Evolutionary conservation across 2,888 invertebrate genomes (phyloP).

Genomic region (Opisthograptis luteolata): DNA sequence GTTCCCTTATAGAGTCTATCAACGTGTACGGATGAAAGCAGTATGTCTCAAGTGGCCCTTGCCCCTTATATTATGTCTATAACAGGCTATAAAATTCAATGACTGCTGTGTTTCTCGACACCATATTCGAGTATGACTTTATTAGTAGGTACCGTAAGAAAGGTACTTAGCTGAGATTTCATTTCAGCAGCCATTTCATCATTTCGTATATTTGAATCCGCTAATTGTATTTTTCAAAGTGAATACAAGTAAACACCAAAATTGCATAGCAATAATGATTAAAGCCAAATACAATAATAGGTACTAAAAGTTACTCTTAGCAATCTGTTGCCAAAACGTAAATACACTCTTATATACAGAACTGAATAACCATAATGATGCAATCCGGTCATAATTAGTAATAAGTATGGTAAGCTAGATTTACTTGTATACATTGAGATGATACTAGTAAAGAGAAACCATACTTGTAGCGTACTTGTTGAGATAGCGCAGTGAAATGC

Average conservation of each 20-base stretch:
- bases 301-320: neutral
- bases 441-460: neutral
- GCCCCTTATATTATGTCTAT: conserved; percentile 34
- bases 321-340: conserved; percentile 1
- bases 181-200: too few relatives aligned
- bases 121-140: conserved; percentile 26
- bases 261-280: neutral
- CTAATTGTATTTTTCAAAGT: too few relatives aligned
- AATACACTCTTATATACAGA: neutral
- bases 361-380: neutral
- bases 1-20: conserved; percentile 32
- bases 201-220: too few relatives aligned
- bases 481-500: conserved; percentile 59
- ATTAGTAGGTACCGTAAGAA: conserved; percentile 1
- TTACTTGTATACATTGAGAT: too few relatives aligned
- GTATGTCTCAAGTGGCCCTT: conserved; percentile 32
- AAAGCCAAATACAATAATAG: neutral
- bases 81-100: conserved; percentile 34
- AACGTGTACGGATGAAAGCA: conserved; percentile 30
- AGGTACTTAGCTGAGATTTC: too few relatives aligned
- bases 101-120: conserved; percentile 33
- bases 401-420: too few relatives aligned
- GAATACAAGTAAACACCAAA: too few relatives aligned
- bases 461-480: conserved; percentile 1
- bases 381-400: conserved; percentile 9